Percentiles rank a stretch among this genome's conserved stretches.
Conservation (phyloP, 2,113 vertebrate genomes). For the Silurus glanis region DNA sequence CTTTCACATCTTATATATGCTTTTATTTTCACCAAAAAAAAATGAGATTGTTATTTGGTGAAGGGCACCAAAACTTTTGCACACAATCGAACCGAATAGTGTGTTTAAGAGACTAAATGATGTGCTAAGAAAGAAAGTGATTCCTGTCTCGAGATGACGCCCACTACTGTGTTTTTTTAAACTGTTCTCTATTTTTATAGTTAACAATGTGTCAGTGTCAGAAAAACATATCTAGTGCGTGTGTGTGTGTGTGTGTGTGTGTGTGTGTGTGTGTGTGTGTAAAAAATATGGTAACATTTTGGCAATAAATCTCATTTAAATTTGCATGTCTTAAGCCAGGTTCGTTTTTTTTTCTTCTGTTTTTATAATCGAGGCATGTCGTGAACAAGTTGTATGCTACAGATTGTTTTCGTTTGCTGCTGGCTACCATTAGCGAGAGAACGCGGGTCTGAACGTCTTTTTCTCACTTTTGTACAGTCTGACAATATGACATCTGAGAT, state of each 20-base stretch:
- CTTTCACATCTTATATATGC: not conserved
- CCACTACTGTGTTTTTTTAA: not conserved
- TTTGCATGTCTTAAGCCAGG: too few species aligned
- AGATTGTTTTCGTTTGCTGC: too few species aligned
- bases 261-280: not conserved
- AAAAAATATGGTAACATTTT: not conserved
- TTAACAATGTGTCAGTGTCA: slow-evolving; percentile 11
- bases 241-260: not conserved
- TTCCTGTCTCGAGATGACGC: not conserved
- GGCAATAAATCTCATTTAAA: not conserved
- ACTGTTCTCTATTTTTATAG: slow-evolving; percentile 14
- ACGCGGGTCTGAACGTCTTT: too few species aligned
- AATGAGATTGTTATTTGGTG: not conserved
- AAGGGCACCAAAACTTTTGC: not conserved
- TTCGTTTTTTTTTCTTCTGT: too few species aligned
- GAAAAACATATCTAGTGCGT: not conserved
- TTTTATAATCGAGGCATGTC: too few species aligned
- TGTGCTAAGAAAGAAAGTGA: not conserved
- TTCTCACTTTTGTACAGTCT: too few species aligned
- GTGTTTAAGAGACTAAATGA: not conserved
- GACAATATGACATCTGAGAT: too few species aligned
- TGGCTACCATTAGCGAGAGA: too few species aligned
- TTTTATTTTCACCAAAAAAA: not conserved
- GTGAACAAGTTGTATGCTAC: too few species aligned
- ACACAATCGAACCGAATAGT: not conserved